These are phyloP conservation scores for Chionodraco myersi DNA, from an alignment of 2,113 vertebrate species.

Conservation along the genomic window DNA sequence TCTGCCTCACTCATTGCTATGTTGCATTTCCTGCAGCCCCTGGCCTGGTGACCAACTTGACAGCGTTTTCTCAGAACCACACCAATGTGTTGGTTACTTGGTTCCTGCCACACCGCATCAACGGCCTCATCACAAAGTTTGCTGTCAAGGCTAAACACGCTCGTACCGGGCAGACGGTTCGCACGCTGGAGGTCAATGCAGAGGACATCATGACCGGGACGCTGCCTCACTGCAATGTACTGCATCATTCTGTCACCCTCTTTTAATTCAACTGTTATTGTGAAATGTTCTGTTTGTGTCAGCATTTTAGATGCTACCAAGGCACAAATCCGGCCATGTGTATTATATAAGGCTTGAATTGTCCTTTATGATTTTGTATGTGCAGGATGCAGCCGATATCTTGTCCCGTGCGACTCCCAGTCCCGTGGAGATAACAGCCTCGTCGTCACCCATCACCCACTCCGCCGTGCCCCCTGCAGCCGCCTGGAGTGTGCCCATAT, in stretches of 20 bases:
- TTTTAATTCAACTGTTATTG: background rate
- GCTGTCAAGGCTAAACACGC: conserved; percentile 94
- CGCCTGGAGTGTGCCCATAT: conserved; percentile 92
- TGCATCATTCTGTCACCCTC: conserved; percentile 30
- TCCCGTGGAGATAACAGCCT: conserved; percentile 85
- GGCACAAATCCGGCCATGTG: background rate
- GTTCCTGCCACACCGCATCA: conserved; percentile 94
- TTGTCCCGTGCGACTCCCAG: conserved; percentile 92
- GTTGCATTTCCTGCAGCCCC: conserved; percentile 85
- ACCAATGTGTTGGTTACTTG: conserved; percentile 92
- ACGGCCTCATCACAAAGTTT: conserved; percentile 97
- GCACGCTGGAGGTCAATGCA: conserved; percentile 89
- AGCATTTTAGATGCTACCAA: conserved; percentile 1
- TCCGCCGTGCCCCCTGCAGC: conserved; percentile 83
- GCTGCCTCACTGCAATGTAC: conserved; percentile 94
- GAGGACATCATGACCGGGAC: conserved; percentile 91
- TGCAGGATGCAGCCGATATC: conserved; percentile 93
- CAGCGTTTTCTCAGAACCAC: conserved; percentile 90
- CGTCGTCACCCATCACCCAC: conserved; percentile 72
- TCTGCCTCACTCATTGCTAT: no score
- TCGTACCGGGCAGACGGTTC: conserved; percentile 89
- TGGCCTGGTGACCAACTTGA: conserved; percentile 94
- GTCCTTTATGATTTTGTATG: conserved; percentile 20
- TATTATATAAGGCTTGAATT: no score
- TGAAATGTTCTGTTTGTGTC: conserved; percentile 5